Evolutionary conservation across 2,797 vertebrate genomes (phyloP).

Genomic region (Cichlasoma orientale): DNA sequence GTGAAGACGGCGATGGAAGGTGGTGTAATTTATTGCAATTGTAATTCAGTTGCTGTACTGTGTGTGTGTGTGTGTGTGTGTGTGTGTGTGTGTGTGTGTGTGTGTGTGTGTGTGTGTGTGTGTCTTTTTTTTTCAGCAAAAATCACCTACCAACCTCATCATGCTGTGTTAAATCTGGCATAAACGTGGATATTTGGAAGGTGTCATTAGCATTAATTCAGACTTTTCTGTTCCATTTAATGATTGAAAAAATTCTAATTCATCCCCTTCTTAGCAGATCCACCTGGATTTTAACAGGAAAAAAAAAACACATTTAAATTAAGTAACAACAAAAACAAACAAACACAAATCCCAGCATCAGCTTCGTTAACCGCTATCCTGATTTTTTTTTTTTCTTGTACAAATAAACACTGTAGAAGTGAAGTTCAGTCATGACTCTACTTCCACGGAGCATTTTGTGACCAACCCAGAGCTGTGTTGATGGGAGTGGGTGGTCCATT

Average conservation of each 20-base stretch:
- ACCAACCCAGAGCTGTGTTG: constrained; percentile 11
- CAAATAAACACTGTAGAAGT: neutral
- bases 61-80: neutral
- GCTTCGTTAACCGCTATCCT: neutral
- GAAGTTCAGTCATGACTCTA: neutral
- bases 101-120: neutral
- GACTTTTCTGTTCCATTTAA: constrained; percentile 1
- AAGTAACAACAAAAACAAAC: neutral
- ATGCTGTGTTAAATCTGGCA: neutral
- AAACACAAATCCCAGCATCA: neutral
- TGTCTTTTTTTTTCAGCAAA: too few species aligned
- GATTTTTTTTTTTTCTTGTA: neutral
- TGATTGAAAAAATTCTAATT: neutral
- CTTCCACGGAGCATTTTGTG: neutral
- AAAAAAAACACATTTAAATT: neutral
- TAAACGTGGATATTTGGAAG: neutral
- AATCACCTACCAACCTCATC: neutral
- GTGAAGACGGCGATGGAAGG: neutral
- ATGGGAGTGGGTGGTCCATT: constrained; percentile 65
- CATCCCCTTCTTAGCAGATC: neutral
- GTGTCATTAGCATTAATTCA: neutral
- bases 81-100: neutral
- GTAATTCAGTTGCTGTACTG: neutral
- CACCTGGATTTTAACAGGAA: neutral
- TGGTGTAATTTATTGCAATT: neutral